Evolutionary conservation across 1,140 invertebrate species (phyloP).

Genomic region (Nephila pilipes): DNA sequence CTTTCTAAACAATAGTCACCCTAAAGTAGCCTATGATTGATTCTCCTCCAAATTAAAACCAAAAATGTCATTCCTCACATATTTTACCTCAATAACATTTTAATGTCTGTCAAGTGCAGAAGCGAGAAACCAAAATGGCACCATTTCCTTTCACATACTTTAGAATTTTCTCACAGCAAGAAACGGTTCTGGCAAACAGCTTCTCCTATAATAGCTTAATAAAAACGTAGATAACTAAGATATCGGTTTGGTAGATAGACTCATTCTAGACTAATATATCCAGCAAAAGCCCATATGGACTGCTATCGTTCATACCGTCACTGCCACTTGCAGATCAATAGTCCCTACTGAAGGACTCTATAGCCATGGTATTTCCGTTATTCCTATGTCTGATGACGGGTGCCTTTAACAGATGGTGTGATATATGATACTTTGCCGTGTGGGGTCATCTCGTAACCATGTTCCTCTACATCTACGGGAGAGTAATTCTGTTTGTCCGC

Average conservation of each 20-base stretch:
- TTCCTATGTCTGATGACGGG: constrained; percentile 41
- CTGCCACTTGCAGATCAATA: constrained; percentile 35
- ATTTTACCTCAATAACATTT: neutral
- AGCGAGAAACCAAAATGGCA: neutral
- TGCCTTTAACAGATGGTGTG: constrained; percentile 41
- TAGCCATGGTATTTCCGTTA: constrained; percentile 27
- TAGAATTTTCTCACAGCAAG: neutral
- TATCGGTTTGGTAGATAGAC: neutral
- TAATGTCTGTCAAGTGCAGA: neutral
- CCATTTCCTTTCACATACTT: neutral
- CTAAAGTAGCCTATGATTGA: neutral
- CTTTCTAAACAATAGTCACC: neutral
- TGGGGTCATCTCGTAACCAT: constrained; percentile 10
- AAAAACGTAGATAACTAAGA: constrained; percentile 37
- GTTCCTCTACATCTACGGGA: neutral
- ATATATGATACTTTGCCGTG: constrained; percentile 32
- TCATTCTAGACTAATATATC: neutral
- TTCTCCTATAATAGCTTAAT: neutral
- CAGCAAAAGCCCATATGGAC: neutral
- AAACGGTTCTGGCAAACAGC: neutral
- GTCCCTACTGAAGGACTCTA: constrained; percentile 29
- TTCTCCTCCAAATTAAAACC: neutral
- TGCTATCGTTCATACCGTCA: constrained; percentile 25
- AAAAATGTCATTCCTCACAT: neutral
- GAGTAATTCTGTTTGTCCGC: neutral